Evolutionary conservation across 2,113 vertebrate species (phyloP), one percentile per base, ranked within the genome.

Genomic region (Boleophthalmus pectinirostris): DNA sequence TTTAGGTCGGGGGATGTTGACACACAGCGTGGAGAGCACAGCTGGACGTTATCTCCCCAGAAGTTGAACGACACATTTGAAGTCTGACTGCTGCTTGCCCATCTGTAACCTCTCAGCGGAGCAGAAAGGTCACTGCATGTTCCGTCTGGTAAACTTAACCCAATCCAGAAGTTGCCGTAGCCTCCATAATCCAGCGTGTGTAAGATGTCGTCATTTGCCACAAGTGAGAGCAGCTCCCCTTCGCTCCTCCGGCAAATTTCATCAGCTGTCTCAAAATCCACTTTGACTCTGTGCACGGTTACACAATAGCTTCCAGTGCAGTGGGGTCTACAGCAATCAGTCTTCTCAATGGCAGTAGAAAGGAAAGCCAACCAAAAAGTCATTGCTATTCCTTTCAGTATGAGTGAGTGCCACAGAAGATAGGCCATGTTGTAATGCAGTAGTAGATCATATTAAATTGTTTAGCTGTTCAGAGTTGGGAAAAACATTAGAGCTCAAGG

Each of bases 121-220:
- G 57, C 66, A 18, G 78, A 80, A 3, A 84, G 77, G 81, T 89
- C 76, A 75, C 81, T 91, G 75, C 93, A 92, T 43, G 45, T 4
- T 0, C 53, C 75, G 6, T 58, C 43, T 11, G 82, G 82, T 23
- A 91, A 74, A 60, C 15, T 47, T 35, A 91, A 66, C 58, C 90
- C 92, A 11, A 93, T 91, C 93, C 93, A 94, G 78, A 89, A 88
- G 66, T 82, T 14, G 56, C 90, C 91, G 0, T 53, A 6, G 12
- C 72, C 10, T 38, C 75, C 23, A 35, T 63, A 4, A 16, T 67
- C 67, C 56, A 92, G 21, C 47, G 38, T 61, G 3, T 67, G 35
- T 21, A 88, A 47, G 0, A 75, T 51, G 2, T 21, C 24, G 60
- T 78, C 58, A 35, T 84, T 76, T 15, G 15, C 56, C 12, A 38